These are phyloP conservation scores for Machimus rusticus DNA, from an alignment of 2,888 invertebrate species.

Conservation along the genomic window DNA sequence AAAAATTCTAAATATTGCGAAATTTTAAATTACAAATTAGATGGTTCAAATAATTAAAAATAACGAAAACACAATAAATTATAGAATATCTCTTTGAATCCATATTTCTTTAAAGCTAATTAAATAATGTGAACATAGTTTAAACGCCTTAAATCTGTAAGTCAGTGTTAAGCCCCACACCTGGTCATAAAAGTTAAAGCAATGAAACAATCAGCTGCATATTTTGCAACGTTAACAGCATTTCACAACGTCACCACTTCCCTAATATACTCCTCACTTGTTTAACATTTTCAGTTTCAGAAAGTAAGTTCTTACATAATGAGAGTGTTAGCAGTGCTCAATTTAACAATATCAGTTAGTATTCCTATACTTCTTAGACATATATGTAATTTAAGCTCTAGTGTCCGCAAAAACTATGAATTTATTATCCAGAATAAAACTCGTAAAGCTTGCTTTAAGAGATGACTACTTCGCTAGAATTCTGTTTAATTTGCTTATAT, in stretches of 20 bases:
- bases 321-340: neutral
- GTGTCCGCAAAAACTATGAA: neutral
- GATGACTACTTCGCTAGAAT: neutral
- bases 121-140: neutral
- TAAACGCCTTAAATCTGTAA: neutral
- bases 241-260: neutral
- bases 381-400: neutral
- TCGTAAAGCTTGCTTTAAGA: neutral
- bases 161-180: neutral
- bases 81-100: neutral
- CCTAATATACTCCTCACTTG: neutral
- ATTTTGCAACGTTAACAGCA: neutral
- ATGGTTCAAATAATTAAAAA: neutral
- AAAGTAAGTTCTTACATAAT: constrained; percentile 2
- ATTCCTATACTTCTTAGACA: neutral
- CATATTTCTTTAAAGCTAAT: neutral
- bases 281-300: neutral
- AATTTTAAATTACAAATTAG: neutral
- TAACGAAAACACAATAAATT: neutral
- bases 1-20: neutral
- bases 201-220: neutral
- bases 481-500: neutral
- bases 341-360: constrained; percentile 1
- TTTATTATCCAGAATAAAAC: neutral
- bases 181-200: neutral